Conservation (phyloP, 2,888 invertebrate genomes). For the Erpobdella octoculata region DNA sequence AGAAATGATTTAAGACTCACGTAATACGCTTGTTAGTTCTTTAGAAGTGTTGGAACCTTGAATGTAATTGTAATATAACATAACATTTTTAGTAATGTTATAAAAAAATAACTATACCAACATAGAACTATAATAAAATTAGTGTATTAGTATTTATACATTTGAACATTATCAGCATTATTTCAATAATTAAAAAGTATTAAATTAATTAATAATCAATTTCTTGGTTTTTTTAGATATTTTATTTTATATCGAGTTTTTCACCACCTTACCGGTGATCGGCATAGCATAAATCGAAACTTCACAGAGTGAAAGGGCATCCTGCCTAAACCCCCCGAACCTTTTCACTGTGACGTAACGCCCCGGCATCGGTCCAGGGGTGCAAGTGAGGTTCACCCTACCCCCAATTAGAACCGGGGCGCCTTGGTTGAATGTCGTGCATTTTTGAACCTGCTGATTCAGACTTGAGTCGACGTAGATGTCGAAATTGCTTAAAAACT, state of each 20-base stretch:
- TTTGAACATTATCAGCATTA: no score
- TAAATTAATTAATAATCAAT: neutral
- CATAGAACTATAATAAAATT: no score
- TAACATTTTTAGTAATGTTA: no score
- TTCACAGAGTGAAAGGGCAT: conserved; percentile 16
- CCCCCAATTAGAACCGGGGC: neutral
- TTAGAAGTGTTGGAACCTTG: no score
- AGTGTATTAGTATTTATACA: no score
- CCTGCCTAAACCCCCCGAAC: conserved; percentile 15
- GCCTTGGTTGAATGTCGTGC: neutral
- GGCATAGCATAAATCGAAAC: neutral
- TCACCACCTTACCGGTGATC: no score
- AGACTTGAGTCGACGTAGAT: neutral
- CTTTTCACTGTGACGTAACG: neutral
- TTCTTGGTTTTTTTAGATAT: neutral
- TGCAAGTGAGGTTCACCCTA: neutral
- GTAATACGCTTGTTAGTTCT: no score
- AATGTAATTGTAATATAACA: no score
- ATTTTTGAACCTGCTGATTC: neutral
- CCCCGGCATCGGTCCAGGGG: neutral
- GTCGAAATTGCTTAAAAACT: conserved; percentile 12
- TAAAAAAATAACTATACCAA: no score
- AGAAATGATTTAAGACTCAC: no score
- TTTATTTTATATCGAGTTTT: no score
- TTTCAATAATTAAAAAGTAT: neutral